Evolutionary conservation across 1,140 invertebrate species (phyloP), one percentile per base, ranked within the genome.

Genomic region (Monomorium pharaonis): DNA sequence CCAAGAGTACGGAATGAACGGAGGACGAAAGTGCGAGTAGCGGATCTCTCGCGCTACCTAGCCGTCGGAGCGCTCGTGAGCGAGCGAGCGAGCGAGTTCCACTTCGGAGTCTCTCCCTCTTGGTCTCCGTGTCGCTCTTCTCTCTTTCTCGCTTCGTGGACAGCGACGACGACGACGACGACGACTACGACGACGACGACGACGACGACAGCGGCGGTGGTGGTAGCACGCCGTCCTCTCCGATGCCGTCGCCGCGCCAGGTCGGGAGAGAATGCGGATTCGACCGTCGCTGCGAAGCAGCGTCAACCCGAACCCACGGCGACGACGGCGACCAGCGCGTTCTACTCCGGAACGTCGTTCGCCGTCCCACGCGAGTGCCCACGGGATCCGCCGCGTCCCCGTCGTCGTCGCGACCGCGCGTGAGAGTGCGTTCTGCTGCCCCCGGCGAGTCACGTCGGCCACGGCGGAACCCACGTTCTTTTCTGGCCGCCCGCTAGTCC

Each of bases 401-500:
- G 51, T n/a, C 30, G 74, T 74, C 77, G 74, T 56, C 33, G 58
- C 62, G 27, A 51, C 47, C 54, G 85, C 77, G 80, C 51, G 85
- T 74, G 78, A 83, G n/a, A 86, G 80, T 81, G 88, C 80, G 89
- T 63, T 44, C 60, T 27, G 49, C 51, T 85, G 88, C 27, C 54
- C 72, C 80, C 70, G 62, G 67, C 84, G 77, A 44, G 69, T 56
- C 33, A 75, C 56, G 65, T 88, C 88, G 78, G 67, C 76, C 80
- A 62, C 60, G 70, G 75, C 89, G 81, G 81, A 81, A 84, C 70
- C 85, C 81, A 83, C 70, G 37, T 87, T 89, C 81, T 90, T 89
- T 89, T 90, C 87, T 91, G 86, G 56, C 90, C 90, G 88, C 87
- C 65, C 83, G 80, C 84, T 90, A 86, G 90, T 89, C 89, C 89